phyloP scores from a whole-genome alignment of 2,797 vertebrate species.

The Syngnathus rostellatus region DNA sequence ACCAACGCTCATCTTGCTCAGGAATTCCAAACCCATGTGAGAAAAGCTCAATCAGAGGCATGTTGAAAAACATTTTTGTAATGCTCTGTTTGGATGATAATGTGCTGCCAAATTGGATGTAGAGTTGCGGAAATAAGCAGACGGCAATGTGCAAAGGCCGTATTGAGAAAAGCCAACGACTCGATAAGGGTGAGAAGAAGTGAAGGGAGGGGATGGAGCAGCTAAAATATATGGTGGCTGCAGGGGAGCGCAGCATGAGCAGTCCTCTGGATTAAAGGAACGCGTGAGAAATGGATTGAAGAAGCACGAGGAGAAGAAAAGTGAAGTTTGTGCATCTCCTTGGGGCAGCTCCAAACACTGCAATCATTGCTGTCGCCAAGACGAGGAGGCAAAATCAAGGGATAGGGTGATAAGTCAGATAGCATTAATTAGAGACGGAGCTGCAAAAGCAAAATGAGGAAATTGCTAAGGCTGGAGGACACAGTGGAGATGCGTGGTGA shows the following conservation, averaged over 20 bases:
- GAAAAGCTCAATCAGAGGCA: not conserved
- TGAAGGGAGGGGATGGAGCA: conserved; percentile 35
- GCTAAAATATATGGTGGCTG: conserved; percentile 61
- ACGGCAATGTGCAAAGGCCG: not conserved
- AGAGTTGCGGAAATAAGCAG: conserved; percentile 12
- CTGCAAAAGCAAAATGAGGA: conserved; percentile 24
- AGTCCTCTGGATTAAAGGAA: conserved; percentile 58
- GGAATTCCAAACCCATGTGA: not conserved
- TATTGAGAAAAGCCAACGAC: conserved; percentile 11
- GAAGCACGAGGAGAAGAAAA: conserved; percentile 26
- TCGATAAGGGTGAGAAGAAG: conserved; percentile 16
- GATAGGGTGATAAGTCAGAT: conserved; percentile 32
- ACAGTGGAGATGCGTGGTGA: conserved; percentile 5
- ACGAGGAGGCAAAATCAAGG: conserved; percentile 33
- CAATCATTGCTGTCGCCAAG: conserved; percentile 55
- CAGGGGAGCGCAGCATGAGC: conserved; percentile 52
- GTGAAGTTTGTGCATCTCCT: conserved; percentile 54
- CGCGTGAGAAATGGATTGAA: conserved; percentile 51
- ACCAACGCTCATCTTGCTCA: not conserved
- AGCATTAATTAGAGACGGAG: conserved; percentile 45
- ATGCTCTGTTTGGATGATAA: not conserved
- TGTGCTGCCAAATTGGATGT: conserved; percentile 20
- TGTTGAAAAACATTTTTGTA: not conserved
- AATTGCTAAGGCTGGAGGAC: conserved; percentile 26
- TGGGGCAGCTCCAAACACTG: conserved; percentile 51